Conservation (phyloP, 2,113 vertebrate genomes). For the Hyperoodon ampullatus region DNA sequence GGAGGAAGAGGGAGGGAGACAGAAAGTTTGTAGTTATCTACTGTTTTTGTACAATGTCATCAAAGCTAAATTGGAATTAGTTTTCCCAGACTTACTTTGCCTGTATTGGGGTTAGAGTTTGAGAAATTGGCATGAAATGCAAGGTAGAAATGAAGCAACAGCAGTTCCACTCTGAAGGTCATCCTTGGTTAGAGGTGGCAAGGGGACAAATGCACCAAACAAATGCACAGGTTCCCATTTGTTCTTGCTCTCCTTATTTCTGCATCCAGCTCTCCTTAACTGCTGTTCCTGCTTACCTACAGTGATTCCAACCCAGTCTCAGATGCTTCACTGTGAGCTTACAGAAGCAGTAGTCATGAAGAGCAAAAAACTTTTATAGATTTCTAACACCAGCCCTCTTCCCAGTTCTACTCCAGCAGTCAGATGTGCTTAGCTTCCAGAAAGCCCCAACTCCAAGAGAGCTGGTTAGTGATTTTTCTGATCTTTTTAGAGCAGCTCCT, state of each 20-base stretch:
- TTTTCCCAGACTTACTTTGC: neutral
- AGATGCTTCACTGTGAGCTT: neutral
- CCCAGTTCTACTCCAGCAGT: neutral
- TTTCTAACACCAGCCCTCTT: neutral
- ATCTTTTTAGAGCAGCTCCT: neutral
- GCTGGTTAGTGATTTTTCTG: neutral
- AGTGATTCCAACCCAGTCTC: neutral
- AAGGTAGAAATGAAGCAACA: neutral
- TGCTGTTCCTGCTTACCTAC: neutral
- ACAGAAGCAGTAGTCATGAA: neutral
- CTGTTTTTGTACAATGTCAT: neutral
- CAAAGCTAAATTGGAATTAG: neutral
- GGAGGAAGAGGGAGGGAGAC: rapidly evolving
- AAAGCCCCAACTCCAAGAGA: neutral
- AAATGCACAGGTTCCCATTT: neutral
- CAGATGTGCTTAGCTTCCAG: neutral
- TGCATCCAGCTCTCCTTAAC: neutral
- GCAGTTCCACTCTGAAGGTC: neutral
- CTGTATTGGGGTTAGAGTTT: neutral
- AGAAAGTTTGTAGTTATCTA: neutral
- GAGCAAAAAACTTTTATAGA: neutral
- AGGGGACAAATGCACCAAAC: neutral
- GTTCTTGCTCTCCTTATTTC: neutral
- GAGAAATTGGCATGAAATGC: neutral
- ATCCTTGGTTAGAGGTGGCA: neutral